These are phyloP conservation scores for Melanerpes aurifrons DNA, from an alignment of 2,113 vertebrate genomes.

Conservation along the genomic window DNA sequence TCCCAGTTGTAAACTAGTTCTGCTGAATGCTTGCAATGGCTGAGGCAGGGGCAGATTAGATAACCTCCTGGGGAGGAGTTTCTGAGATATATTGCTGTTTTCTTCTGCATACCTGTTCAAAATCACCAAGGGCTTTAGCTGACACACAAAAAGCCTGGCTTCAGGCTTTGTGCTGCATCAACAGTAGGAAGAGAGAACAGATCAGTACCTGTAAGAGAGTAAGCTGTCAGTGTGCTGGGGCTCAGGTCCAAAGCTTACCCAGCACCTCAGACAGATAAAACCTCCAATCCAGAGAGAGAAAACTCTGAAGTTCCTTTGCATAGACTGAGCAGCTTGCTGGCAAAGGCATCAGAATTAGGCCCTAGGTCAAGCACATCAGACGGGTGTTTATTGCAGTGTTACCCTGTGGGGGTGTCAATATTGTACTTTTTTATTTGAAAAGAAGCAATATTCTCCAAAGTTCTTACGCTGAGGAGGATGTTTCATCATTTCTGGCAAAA, in stretches of 20 bases:
- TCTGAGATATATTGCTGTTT: background rate
- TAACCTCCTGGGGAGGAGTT: background rate
- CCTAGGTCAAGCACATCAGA: fast-evolving
- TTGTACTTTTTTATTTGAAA: background rate
- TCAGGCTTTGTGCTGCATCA: background rate
- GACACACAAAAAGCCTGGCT: background rate
- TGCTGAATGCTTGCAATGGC: background rate
- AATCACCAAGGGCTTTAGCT: background rate
- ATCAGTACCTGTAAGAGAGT: background rate
- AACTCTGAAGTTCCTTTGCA: background rate
- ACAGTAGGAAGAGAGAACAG: background rate
- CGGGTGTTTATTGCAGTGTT: background rate
- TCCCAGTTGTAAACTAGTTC: background rate
- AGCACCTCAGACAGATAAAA: background rate
- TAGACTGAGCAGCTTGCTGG: background rate
- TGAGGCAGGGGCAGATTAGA: background rate
- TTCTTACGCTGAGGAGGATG: background rate
- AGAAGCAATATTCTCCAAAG: background rate
- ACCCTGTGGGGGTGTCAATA: fast-evolving
- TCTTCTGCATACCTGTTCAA: background rate
- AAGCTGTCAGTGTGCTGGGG: background rate
- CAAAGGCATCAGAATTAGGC: background rate
- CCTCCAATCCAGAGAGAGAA: too few relatives aligned
- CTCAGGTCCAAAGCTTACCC: background rate
- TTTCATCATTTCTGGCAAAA: background rate